A percentile compares a stretch with the other conserved stretches of the same genome.
phyloP scores from a whole-genome alignment of 2,797 vertebrate species.

The Trichosurus vulpecula region DNA sequence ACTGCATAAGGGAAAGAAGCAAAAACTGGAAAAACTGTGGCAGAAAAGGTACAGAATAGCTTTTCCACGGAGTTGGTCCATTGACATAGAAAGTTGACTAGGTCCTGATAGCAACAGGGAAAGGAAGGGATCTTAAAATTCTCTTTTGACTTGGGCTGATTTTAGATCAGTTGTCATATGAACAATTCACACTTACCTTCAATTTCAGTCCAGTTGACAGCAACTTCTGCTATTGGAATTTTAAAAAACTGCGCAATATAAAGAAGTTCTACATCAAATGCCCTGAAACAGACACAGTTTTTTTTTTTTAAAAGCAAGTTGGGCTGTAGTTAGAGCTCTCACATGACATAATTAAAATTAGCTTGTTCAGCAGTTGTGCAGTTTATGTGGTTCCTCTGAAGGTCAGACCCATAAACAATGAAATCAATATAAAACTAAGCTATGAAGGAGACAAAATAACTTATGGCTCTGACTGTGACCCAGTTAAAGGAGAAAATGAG shows the following conservation, averaged over 20 bases:
- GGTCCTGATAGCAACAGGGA: background rate
- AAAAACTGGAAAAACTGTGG: background rate
- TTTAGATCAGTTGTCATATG: background rate
- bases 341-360: slow-evolving; percentile 49
- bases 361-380: slow-evolving; percentile 44
- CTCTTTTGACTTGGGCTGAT: background rate
- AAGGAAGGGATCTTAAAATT: background rate
- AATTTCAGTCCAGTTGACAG: slow-evolving; percentile 99
- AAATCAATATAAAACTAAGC: slow-evolving; percentile 54
- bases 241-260: slow-evolving; percentile 95
- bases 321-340: slow-evolving; percentile 66
- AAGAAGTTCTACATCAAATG: slow-evolving; percentile 97
- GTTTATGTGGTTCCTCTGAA: slow-evolving; percentile 48
- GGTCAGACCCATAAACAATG: slow-evolving; percentile 49
- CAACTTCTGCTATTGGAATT: slow-evolving; percentile 96
- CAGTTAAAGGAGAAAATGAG: slow-evolving; percentile 44
- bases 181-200: slow-evolving; percentile 88
- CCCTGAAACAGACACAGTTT: slow-evolving; percentile 88
- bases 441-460: slow-evolving; percentile 30
- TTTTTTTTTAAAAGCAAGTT: slow-evolving; percentile 62
- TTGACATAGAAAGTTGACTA: background rate
- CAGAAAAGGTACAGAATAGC: background rate
- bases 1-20: background rate
- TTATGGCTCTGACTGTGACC: background rate
- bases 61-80: background rate